Evolutionary conservation across 2,113 vertebrate genomes (phyloP).

Genomic region (Etheostoma cragini): DNA sequence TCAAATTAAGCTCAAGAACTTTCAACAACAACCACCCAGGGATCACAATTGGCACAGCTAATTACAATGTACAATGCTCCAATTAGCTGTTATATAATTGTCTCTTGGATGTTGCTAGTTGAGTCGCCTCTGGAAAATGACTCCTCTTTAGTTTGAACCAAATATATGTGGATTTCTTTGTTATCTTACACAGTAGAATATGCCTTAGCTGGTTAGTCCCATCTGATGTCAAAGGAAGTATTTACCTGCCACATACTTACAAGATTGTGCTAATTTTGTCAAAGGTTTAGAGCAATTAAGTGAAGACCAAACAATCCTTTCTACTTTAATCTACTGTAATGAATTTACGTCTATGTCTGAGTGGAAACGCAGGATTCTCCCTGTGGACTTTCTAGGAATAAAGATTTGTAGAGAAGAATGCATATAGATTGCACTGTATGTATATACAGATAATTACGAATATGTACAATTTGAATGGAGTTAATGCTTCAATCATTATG

Average conservation of each 20-base stretch:
- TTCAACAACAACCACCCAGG: slow-evolving; percentile 27
- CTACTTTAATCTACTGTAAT: slow-evolving; percentile 27
- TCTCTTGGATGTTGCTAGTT: slow-evolving; percentile 40
- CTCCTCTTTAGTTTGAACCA: slow-evolving; percentile 43
- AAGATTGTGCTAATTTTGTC: slow-evolving; percentile 35
- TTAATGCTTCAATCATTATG: neutral
- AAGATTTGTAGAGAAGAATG: neutral
- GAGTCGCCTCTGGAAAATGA: slow-evolving; percentile 47
- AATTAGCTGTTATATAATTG: slow-evolving; percentile 59
- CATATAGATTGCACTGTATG: neutral
- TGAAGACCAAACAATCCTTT: slow-evolving; percentile 28
- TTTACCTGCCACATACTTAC: slow-evolving; percentile 22
- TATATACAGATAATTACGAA: neutral
- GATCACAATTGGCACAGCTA: slow-evolving; percentile 37
- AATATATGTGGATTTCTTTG: slow-evolving; percentile 49
- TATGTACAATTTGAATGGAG: neutral
- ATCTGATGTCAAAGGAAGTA: slow-evolving; percentile 33
- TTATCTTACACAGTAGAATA: slow-evolving; percentile 37
- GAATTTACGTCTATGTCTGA: neutral
- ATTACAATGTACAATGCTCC: slow-evolving; percentile 48
- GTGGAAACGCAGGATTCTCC: neutral
- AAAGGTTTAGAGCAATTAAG: slow-evolving; percentile 33
- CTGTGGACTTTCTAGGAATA: neutral
- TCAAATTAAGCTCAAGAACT: slow-evolving; percentile 28
- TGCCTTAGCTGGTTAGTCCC: slow-evolving; percentile 27